These are phyloP conservation scores for Euura lappo DNA, from an alignment of 1,140 invertebrate species.

Conservation along the genomic window DNA sequence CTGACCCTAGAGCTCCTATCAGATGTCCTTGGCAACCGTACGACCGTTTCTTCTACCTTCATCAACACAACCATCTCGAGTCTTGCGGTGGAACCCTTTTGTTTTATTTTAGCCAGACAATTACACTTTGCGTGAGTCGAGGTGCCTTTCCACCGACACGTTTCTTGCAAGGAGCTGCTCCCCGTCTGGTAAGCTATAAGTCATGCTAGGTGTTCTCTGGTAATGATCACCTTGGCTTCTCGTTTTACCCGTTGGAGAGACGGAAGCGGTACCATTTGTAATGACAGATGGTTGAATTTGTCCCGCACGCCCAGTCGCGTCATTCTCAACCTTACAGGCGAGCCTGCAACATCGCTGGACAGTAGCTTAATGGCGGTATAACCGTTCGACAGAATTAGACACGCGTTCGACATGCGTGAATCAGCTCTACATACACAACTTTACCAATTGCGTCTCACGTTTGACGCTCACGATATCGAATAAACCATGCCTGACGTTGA, in stretches of 20 bases:
- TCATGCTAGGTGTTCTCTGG: slow-evolving; percentile 48
- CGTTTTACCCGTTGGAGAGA: slow-evolving; percentile 40
- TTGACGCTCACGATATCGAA: too few species aligned
- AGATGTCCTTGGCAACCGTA: slow-evolving; percentile 3
- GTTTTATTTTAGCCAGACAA: slow-evolving; percentile 27
- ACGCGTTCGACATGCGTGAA: neutral
- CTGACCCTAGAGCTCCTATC: neutral
- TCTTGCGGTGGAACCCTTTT: neutral
- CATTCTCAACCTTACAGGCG: neutral
- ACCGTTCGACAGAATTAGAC: neutral
- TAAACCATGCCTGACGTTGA: too few species aligned
- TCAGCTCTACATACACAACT: neutral
- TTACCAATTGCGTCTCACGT: too few species aligned
- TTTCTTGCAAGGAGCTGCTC: slow-evolving; percentile 14
- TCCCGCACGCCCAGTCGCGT: neutral
- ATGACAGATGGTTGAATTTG: slow-evolving; percentile 5
- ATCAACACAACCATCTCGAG: neutral
- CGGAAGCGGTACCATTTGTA: slow-evolving; percentile 6
- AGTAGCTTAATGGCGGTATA: neutral
- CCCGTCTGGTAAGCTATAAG: slow-evolving; percentile 37
- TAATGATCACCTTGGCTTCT: slow-evolving; percentile 48
- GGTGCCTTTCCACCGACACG: slow-evolving; percentile 12
- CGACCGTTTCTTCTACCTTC: neutral
- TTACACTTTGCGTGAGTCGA: slow-evolving; percentile 42
- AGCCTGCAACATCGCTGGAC: neutral